phyloP scores from a whole-genome alignment of 2,888 invertebrate genomes.

The Rutpela maculata region DNA sequence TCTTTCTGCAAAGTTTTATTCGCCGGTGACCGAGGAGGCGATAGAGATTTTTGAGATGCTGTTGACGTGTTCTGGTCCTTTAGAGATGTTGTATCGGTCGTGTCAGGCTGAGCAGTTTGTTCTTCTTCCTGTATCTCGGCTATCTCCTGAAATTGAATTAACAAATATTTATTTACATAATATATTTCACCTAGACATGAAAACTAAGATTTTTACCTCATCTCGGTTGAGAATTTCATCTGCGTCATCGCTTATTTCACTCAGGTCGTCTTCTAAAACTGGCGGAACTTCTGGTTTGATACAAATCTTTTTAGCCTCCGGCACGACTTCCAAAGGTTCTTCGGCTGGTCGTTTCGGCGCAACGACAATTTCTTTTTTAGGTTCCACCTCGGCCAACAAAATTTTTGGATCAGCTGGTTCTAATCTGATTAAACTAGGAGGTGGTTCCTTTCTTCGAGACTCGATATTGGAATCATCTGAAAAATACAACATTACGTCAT shows the following conservation, averaged over 20 bases:
- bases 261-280: conserved; percentile 82
- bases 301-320: conserved; percentile 74
- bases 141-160: conserved; percentile 31
- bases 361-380: conserved; percentile 57
- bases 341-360: conserved; percentile 68
- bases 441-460: conserved; percentile 57
- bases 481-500: conserved; percentile 11
- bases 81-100: conserved; percentile 61
- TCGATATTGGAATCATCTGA: conserved; percentile 59
- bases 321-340: conserved; percentile 71
- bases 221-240: conserved; percentile 90
- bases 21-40: conserved; percentile 59
- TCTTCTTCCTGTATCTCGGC: conserved; percentile 61
- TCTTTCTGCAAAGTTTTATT: conserved; percentile 65
- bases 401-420: conserved; percentile 68
- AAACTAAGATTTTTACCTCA: conserved; percentile 73
- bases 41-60: conserved; percentile 65
- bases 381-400: conserved; percentile 62
- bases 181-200: neutral
- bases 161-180: neutral
- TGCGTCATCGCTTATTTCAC: conserved; percentile 92
- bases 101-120: conserved; percentile 54
- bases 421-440: conserved; percentile 39
- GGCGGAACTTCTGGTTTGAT: conserved; percentile 54
- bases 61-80: conserved; percentile 63